Conservation (phyloP, 2,797 vertebrate genomes). For the Luscinia luscinia region DNA sequence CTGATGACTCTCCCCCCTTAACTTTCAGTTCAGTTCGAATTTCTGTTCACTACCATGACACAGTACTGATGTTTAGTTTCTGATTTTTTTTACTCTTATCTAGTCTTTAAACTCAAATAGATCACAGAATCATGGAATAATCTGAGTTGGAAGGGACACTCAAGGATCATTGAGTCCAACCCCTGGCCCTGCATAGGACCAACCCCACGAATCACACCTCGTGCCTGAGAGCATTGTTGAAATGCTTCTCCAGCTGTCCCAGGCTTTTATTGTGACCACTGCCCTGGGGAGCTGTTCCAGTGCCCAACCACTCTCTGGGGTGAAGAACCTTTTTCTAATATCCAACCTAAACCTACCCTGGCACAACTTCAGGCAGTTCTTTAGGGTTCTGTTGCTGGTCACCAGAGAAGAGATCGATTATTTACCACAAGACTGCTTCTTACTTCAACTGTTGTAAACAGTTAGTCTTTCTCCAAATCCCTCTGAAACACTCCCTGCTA, state of each 20-base stretch:
- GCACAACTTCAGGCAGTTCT: neutral
- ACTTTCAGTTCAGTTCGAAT: neutral
- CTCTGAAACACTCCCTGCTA: neutral
- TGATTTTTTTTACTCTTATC: neutral
- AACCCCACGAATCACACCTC: neutral
- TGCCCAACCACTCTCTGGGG: neutral
- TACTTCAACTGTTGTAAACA: neutral
- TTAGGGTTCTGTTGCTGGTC: neutral
- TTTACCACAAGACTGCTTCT: neutral
- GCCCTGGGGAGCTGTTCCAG: neutral
- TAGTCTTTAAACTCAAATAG: neutral
- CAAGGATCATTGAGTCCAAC: fast-evolving
- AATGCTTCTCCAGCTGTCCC: neutral
- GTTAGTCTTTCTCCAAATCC: neutral
- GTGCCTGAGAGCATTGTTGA: neutral
- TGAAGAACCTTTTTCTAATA: neutral
- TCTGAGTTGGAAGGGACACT: neutral
- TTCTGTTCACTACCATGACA: neutral
- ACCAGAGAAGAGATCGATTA: neutral
- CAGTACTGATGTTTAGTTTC: neutral
- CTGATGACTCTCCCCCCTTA: neutral
- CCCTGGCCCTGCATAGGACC: too few species aligned
- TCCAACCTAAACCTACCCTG: neutral
- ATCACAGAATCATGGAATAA: neutral
- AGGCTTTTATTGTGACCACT: neutral